Evolutionary conservation across 2,888 invertebrate genomes (phyloP), one percentile per base, ranked within the genome.

Genomic region (Acrocera orbiculus): DNA sequence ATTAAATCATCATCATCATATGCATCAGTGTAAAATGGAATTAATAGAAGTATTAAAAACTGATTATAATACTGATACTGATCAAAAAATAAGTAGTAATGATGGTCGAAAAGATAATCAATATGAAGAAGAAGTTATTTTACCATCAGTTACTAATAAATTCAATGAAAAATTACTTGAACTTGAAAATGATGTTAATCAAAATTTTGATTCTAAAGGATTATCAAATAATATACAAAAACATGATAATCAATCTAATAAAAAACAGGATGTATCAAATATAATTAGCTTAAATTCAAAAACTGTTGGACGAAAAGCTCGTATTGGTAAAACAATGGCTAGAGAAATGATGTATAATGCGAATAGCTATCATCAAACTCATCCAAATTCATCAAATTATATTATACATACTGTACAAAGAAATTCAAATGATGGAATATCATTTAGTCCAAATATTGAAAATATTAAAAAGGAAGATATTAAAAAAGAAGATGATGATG

Each of bases 271-370:
- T n/a, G n/a, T n/a, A n/a, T n/a, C n/a, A n/a, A n/a, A n/a, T n/a
- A n/a, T n/a, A n/a, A n/a, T n/a, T n/a, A n/a, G n/a, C n/a, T n/a
- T n/a, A n/a, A n/a, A n/a, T n/a, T n/a, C n/a, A n/a, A n/a, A n/a
- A n/a, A 25, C 25, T 16, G 26, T 32, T 27, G 59, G 61, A 26
- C 53, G 67, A 23, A 67, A 66, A 47, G 69, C 69, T 17, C 60
- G 70, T 33, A 58, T 70, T 31, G 69, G 70, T 30, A 77, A 77
- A 51, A 72, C 66, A 17, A 76, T 76, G 73, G 76, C 74, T 7
- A 60, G 76, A 14, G 69, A 73, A 44, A 55, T 56, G 54, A 55
- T 58, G 10, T 58, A 57, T 41, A 53, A 56, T 4, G 34, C 33
- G 4, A 26, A 27, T 20, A 9, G n/a, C n/a, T n/a, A n/a, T n/a